Percentiles rank a stretch among this genome's conserved stretches.
These are phyloP conservation scores for Xenopus petersii DNA, from an alignment of 2,797 vertebrate genomes.

Conservation along the genomic window DNA sequence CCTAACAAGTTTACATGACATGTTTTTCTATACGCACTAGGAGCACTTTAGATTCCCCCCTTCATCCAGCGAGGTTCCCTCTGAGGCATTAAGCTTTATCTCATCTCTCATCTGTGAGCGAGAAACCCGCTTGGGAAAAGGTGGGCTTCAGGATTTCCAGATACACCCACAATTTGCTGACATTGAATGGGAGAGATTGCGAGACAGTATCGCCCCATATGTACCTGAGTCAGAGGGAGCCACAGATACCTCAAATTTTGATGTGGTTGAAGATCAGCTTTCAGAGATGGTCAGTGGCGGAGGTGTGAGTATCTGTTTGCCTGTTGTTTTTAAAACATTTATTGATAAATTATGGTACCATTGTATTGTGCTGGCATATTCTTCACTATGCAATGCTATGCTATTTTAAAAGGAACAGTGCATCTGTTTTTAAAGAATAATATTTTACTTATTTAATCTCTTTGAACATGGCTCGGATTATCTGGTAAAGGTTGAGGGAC, in stretches of 20 bases:
- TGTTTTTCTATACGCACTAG: conserved; percentile 51
- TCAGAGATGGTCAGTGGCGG: conserved; percentile 72
- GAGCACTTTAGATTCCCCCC: conserved; percentile 77
- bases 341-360: too few relatives aligned
- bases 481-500: too few relatives aligned
- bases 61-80: conserved; percentile 61
- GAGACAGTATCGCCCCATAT: conserved; percentile 68
- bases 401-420: too few relatives aligned
- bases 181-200: conserved; percentile 73
- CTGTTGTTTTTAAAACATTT: too few relatives aligned
- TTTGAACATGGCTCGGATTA: too few relatives aligned
- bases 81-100: conserved; percentile 70
- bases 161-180: conserved; percentile 73
- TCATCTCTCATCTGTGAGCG: conserved; percentile 72
- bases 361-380: too few relatives aligned
- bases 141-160: conserved; percentile 71
- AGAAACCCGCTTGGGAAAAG: conserved; percentile 68
- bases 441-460: too few relatives aligned
- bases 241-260: conserved; percentile 85
- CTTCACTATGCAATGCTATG: too few relatives aligned
- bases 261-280: conserved; percentile 77
- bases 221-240: conserved; percentile 72
- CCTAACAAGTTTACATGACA: too few relatives aligned
- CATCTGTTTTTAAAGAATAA: too few relatives aligned
- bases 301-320: conserved; percentile 47